These are phyloP conservation scores for Nomada hirtipes DNA, from an alignment of 2,888 invertebrate genomes.

Conservation along the genomic window DNA sequence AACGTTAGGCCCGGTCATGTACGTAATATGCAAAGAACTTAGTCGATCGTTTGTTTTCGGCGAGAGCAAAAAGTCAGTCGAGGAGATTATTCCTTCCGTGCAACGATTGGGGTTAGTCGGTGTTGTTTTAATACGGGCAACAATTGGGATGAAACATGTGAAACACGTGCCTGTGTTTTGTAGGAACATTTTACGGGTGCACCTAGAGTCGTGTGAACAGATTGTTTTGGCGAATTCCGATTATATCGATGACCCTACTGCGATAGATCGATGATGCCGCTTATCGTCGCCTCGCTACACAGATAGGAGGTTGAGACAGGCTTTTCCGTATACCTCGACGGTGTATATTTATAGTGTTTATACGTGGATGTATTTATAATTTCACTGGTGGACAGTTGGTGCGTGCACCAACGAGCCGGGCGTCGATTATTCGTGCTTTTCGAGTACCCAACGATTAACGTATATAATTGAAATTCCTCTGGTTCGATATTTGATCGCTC, in stretches of 20 bases:
- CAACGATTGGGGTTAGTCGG: not conserved
- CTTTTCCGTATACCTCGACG: constrained; percentile 39
- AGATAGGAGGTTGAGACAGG: constrained; percentile 21
- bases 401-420: constrained; percentile 31
- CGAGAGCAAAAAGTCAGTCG: constrained; percentile 21
- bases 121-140: not conserved
- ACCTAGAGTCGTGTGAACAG: too few species aligned
- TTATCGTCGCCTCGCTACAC: constrained; percentile 14
- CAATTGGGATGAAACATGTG: not conserved
- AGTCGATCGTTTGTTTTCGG: constrained; percentile 1
- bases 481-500: too few species aligned
- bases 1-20: constrained; percentile 54
- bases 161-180: not conserved
- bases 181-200: not conserved
- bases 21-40: constrained; percentile 14
- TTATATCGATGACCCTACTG: not conserved
- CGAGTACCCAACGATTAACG: not conserved
- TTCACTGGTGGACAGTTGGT: constrained; percentile 69
- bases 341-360: constrained; percentile 79
- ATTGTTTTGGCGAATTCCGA: not conserved
- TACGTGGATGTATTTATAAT: constrained; percentile 79
- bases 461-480: not conserved
- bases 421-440: constrained; percentile 32
- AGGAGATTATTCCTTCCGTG: not conserved
- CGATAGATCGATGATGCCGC: constrained; percentile 15